A percentile compares a stretch with the other conserved stretches of the same genome.
These are phyloP conservation scores for Grammomys surdaster DNA, from an alignment of 2,113 vertebrate genomes.

Conservation along the genomic window DNA sequence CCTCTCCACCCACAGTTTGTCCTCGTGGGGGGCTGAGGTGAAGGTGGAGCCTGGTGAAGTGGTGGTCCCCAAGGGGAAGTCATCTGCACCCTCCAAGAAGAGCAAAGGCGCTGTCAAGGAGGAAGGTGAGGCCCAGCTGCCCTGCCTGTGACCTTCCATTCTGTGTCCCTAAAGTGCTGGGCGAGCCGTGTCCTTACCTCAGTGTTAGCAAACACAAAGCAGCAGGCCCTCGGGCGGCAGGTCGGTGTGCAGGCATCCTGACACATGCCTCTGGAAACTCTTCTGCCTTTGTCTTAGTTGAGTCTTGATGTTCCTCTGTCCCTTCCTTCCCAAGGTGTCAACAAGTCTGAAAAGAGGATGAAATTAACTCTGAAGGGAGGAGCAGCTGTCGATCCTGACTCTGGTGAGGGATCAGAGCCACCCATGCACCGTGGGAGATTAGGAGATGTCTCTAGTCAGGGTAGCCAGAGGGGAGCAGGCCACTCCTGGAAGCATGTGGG, in stretches of 20 bases:
- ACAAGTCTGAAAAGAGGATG: constrained; percentile 97
- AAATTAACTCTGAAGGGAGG: constrained; percentile 99
- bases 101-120: constrained; percentile 93
- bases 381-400: constrained; percentile 97
- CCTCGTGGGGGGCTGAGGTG: constrained; percentile 95
- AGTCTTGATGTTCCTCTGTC: background rate
- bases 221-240: background rate
- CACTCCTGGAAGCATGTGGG: background rate
- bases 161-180: background rate
- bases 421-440: background rate
- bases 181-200: rapidly evolving
- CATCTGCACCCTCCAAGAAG: constrained; percentile 87
- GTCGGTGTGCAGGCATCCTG: too few species aligned
- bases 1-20: constrained; percentile 91
- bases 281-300: background rate
- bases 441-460: background rate
- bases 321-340: constrained; percentile 86
- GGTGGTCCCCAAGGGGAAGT: constrained; percentile 87
- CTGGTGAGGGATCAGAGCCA: constrained; percentile 87
- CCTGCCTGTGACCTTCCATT: background rate
- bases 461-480: too few species aligned
- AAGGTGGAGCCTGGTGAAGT: constrained; percentile 88
- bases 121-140: constrained; percentile 88
- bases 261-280: background rate
- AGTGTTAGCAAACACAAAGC: background rate